Evolutionary conservation across 2,888 invertebrate species (phyloP), one percentile per base, ranked within the genome.

Genomic region (Drosophila quasianomalipes): DNA sequence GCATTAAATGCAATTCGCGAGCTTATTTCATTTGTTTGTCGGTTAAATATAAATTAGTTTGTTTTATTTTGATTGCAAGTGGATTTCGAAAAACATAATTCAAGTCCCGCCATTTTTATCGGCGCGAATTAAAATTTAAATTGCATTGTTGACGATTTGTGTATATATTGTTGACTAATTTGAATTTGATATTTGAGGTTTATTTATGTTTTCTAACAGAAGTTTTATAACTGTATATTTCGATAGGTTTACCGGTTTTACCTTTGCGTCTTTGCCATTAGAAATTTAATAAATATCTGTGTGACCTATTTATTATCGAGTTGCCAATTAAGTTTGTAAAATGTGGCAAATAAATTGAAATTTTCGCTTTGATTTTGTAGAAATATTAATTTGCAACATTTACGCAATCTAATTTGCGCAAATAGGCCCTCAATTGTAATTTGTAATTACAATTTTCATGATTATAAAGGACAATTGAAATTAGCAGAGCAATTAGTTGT

Each of bases 381-480:
- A 74, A 61, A 83, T 83, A 82, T 87, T 85, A 85, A 87, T 87
- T 89, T 81, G 73, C 76, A 85, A 81, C 68, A 87, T 86, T 87
- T 81, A 82, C 76, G 73, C 83, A 87, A 83, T 87, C 85, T 76
- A 87, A 89, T 85, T 89, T 79, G 69, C 70, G 41, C 33, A 59
- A 74, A 51, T 47, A 53, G 41, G 19, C 49, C 68, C 65, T 58
- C 81, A 74, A 83, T 81, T 85, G 82, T 85, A 89, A 89, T 87
- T 87, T 89, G 85, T 87, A 87, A 89, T 89, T 87, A 85, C 77
- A 89, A 89, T 82, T 83, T 86, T 82, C 83, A 69, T 85, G 82
- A 88, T 88, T 85, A 77, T 79, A 76, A 72, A 53, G 76, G 83
- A 73, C 89, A 87, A 87, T 87, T 85, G 87, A 87, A 87, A 87